Evolutionary conservation across 2,888 invertebrate genomes (phyloP).

Genomic region (Subacronicta megacephala): DNA sequence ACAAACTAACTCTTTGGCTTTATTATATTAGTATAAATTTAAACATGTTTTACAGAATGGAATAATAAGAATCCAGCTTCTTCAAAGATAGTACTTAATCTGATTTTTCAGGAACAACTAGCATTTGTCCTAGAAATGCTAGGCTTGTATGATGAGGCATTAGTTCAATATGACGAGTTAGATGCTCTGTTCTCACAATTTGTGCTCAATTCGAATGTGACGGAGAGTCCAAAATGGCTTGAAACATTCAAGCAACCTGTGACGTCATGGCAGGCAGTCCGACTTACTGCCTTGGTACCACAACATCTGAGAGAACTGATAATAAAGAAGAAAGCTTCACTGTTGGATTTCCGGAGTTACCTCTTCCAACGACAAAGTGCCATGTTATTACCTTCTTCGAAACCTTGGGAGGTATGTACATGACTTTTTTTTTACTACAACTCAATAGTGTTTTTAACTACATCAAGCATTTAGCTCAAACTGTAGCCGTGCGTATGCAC

Average conservation of each 20-base stretch:
- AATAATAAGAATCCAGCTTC: too few species aligned
- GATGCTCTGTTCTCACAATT: slow-evolving; percentile 99
- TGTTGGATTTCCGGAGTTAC: slow-evolving; percentile 97
- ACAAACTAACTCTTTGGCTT: too few species aligned
- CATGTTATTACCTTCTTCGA: slow-evolving; percentile 92
- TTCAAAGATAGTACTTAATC: background rate
- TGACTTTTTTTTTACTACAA: background rate
- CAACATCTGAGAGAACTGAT: slow-evolving; percentile 86
- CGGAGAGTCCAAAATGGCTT: slow-evolving; percentile 96
- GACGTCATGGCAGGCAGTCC: slow-evolving; percentile 95
- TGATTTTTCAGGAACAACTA: slow-evolving; percentile 95
- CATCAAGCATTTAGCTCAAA: too few species aligned
- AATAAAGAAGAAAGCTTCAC: slow-evolving; percentile 90
- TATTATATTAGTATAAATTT: too few species aligned
- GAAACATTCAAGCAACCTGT: slow-evolving; percentile 94
- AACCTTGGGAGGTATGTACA: slow-evolving; percentile 94
- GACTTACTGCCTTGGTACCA: slow-evolving; percentile 90
- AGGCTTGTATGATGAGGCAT: slow-evolving; percentile 97
- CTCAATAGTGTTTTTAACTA: background rate
- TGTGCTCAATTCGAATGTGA: slow-evolving; percentile 97
- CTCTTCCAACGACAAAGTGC: slow-evolving; percentile 97
- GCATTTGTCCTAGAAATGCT: slow-evolving; percentile 98
- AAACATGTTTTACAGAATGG: too few species aligned
- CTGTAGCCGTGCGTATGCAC: too few species aligned
- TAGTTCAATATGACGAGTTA: slow-evolving; percentile 99